Conservation (phyloP, 2,888 invertebrate genomes). For the Teleogryllus oceanicus region DNA sequence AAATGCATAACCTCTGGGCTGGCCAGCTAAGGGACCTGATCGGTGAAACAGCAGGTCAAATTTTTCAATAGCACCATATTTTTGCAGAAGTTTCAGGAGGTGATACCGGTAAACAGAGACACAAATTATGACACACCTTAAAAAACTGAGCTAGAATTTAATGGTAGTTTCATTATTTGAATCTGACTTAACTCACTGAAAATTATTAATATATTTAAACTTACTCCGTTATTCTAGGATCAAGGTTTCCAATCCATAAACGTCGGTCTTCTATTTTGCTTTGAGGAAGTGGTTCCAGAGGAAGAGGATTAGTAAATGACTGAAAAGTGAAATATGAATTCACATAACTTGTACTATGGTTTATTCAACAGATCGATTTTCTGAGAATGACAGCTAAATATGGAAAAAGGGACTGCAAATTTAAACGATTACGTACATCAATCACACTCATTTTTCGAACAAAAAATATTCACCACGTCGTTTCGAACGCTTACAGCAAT, state of each 20-base stretch:
- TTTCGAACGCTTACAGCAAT: too few species aligned
- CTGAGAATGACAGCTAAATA: too few species aligned
- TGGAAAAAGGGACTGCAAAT: not conserved
- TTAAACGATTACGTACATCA: not conserved
- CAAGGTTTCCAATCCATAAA: constrained; percentile 90
- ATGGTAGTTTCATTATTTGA: not conserved
- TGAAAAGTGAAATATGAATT: constrained; percentile 12
- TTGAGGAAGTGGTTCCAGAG: constrained; percentile 41
- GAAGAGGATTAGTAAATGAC: constrained; percentile 35
- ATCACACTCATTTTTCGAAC: not conserved
- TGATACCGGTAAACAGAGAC: constrained; percentile 74
- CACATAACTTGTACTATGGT: not conserved
- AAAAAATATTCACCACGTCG: too few species aligned
- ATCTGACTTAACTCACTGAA: not conserved
- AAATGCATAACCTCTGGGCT: constrained; percentile 90
- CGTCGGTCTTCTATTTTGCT: constrained; percentile 62
- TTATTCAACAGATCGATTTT: too few species aligned
- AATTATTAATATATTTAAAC: constrained; percentile 47
- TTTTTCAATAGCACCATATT: constrained; percentile 89
- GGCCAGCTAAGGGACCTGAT: constrained; percentile 80
- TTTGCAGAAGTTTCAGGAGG: constrained; percentile 93
- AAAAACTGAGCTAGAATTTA: not conserved
- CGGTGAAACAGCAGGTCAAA: constrained; percentile 94
- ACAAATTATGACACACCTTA: not conserved
- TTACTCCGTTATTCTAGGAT: constrained; percentile 91